Base-by-base conservation (phyloP, 2,113 vertebrate genomes). In the Myrmecophaga tridactyla region DNA sequence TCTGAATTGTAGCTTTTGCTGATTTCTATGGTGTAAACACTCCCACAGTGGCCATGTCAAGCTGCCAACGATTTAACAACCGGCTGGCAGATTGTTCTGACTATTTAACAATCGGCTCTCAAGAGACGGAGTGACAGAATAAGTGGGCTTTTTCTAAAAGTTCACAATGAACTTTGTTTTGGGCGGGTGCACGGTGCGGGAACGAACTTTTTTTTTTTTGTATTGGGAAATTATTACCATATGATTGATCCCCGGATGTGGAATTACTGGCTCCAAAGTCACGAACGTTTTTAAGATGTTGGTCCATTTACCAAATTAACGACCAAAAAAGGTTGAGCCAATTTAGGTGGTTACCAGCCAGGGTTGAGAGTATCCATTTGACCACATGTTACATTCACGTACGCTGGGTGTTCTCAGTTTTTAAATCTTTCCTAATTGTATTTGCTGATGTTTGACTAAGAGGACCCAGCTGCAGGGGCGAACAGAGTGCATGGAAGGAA, bases 321-420 rank as follows among this genome's bases (percentile, higher is more conserved):
- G 27, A 17, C 29, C 29, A 43, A 53, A 39, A n/a, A 34, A 25
- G 31, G 31, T 31, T 10, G 27, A 70, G 85, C 72, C 31, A 4
- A 3, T 41, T 60, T 14, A 25, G 7, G 8, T 17, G n/a, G 34
- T 48, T 23, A 25, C 63, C 34, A 0, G 39, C 43, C n/a, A 7
- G 15, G 2, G 8, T 7, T 20, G 23, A 1, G 1, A 7, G 18
- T 2, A 41, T 25, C 17, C 6, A 0, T 15, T n/a, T 27, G 76
- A 11, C 65, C 4, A 12, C 0, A n/a, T n/a, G n/a, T n/a, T n/a
- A 17, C 41, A 4, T 51, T 46, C 14, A 0, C 58, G 29, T 36
- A 4, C 17, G 8, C 8, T 21, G 1, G 4, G 18, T 13, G 7
- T 12, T 21, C 53, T 62, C 53, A 10, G 9, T 11, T 20, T 39